phyloP scores from a whole-genome alignment of 2,888 invertebrate genomes.

The Drosophila infuscata region DNA sequence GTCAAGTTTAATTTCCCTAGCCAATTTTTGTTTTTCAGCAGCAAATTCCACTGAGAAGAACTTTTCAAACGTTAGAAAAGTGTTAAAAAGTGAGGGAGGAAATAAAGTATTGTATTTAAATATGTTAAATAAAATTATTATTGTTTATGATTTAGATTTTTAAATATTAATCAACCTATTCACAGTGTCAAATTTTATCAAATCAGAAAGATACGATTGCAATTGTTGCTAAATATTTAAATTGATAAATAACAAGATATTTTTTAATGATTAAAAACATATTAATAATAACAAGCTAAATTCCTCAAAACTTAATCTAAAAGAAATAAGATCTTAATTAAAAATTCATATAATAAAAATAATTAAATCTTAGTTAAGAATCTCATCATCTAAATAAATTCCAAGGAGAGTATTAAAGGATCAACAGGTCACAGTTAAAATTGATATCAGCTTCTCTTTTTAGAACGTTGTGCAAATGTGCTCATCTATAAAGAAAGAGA shows the following conservation, averaged over 20 bases:
- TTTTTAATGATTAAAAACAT: neutral
- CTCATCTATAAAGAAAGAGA: neutral
- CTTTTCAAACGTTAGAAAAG: neutral
- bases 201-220: neutral
- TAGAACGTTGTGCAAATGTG: conserved; percentile 66
- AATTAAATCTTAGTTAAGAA: neutral
- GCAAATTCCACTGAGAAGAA: neutral
- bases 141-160: no score
- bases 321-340: neutral
- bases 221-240: neutral
- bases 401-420: conserved; percentile 4
- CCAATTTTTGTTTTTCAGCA: no score
- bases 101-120: neutral
- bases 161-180: no score
- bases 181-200: neutral
- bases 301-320: no score
- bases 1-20: no score
- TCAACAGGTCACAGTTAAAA: neutral
- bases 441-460: conserved; percentile 26
- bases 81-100: neutral
- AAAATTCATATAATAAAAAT: neutral
- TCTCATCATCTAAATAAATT: neutral
- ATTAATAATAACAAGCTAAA: neutral
- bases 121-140: neutral
- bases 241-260: neutral